phyloP scores from a whole-genome alignment of 2,888 invertebrate genomes.

The Synergus japonicus region DNA sequence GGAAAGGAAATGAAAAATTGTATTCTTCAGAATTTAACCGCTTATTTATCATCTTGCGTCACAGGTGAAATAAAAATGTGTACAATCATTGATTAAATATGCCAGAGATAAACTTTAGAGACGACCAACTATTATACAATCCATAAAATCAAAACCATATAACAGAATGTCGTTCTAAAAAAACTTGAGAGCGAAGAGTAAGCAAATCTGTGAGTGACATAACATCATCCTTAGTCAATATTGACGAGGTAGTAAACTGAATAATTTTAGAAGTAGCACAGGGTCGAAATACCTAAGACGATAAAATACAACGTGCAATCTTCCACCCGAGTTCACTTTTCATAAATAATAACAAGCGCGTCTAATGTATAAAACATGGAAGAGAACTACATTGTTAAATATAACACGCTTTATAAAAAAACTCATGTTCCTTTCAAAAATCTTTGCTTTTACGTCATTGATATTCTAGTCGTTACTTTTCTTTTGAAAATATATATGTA shows the following conservation, averaged over 20 bases:
- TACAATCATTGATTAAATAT: not conserved
- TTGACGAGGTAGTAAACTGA: not conserved
- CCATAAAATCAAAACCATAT: not conserved
- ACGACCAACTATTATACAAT: not conserved
- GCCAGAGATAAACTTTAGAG: not conserved
- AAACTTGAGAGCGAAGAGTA: not conserved
- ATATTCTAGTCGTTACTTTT: not conserved
- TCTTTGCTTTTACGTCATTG: not conserved
- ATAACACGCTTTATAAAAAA: not conserved
- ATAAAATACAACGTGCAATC: not conserved
- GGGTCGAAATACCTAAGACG: not conserved
- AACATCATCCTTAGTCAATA: slow-evolving; percentile 1
- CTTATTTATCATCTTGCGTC: not conserved
- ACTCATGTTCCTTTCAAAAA: not conserved
- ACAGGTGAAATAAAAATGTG: too few species aligned
- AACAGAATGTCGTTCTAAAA: not conserved
- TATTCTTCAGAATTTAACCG: not conserved
- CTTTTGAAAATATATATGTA: too few species aligned
- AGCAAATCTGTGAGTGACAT: not conserved
- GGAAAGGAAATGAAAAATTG: slow-evolving; percentile 1
- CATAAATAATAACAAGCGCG: not conserved
- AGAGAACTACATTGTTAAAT: not conserved
- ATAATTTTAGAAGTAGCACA: not conserved
- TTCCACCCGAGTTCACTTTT: not conserved
- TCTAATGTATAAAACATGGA: not conserved